These are phyloP conservation scores for Cephus cinctus DNA, from an alignment of 1,140 invertebrate species.

Conservation along the genomic window DNA sequence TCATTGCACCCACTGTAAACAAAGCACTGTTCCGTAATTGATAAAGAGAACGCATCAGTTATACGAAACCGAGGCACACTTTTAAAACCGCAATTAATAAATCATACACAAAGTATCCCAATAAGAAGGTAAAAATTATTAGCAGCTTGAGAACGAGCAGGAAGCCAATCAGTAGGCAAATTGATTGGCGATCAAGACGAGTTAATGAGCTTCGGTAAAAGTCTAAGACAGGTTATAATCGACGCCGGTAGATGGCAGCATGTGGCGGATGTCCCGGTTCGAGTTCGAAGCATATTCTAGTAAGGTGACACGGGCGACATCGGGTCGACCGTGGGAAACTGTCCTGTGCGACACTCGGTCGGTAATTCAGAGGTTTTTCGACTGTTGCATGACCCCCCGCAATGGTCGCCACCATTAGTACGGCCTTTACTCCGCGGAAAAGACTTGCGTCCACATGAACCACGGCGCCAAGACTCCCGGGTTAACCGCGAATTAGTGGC, in stretches of 20 bases:
- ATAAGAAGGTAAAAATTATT: too few relatives aligned
- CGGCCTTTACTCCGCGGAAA: neutral
- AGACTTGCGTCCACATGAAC: neutral
- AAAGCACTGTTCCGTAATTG: too few relatives aligned
- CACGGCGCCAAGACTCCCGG: constrained; percentile 26
- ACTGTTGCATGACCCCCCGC: neutral
- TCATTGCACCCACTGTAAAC: too few relatives aligned
- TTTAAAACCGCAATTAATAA: too few relatives aligned
- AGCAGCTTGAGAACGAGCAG: too few relatives aligned
- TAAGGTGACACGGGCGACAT: constrained; percentile 37
- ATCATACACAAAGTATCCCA: too few relatives aligned
- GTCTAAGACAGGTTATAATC: constrained; percentile 10
- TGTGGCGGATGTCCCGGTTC: constrained; percentile 39
- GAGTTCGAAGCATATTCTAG: too few relatives aligned
- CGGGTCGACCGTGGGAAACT: constrained; percentile 28
- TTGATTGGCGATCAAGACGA: too few relatives aligned
- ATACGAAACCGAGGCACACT: too few relatives aligned
- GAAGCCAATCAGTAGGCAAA: too few relatives aligned
- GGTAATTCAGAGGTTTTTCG: constrained; percentile 37
- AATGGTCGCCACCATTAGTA: neutral
- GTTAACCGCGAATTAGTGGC: constrained; percentile 45
- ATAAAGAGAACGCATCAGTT: too few relatives aligned
- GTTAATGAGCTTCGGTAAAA: too few relatives aligned
- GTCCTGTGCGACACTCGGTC: constrained; percentile 27
- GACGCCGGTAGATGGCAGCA: constrained; percentile 40